phyloP scores from a whole-genome alignment of 2,888 invertebrate genomes.

The Megamerina dolium region DNA sequence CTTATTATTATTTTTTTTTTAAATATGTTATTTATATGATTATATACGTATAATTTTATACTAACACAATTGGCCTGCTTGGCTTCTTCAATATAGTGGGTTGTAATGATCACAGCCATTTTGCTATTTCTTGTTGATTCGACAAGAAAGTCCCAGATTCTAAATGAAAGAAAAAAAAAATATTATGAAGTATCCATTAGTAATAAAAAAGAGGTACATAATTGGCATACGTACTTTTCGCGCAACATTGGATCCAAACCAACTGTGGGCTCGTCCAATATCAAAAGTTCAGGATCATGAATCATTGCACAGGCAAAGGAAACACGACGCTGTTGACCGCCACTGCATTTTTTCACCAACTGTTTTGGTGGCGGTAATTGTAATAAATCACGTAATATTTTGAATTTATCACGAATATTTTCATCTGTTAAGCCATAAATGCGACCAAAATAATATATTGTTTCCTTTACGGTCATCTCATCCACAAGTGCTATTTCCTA shows the following conservation, averaged over 20 bases:
- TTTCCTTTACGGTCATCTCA: conserved; percentile 77
- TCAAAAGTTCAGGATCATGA: conserved; percentile 81
- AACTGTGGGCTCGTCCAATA: conserved; percentile 91
- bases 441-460: conserved; percentile 79
- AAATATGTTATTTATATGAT: too few species aligned
- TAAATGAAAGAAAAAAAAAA: conserved; percentile 38
- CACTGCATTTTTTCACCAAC: conserved; percentile 68
- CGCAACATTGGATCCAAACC: conserved; percentile 85
- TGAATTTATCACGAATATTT: conserved; percentile 60
- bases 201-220: background rate
- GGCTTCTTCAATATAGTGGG: conserved; percentile 92
- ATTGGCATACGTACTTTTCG: conserved; percentile 57
- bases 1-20: too few species aligned
- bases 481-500: conserved; percentile 73
- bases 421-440: conserved; percentile 70
- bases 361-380: conserved; percentile 67
- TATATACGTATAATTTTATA: too few species aligned
- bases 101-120: conserved; percentile 83
- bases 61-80: conserved; percentile 71
- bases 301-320: conserved; percentile 84
- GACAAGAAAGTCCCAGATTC: conserved; percentile 83
- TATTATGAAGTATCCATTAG: background rate
- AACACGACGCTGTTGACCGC: conserved; percentile 84
- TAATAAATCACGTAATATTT: conserved; percentile 63
- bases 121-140: conserved; percentile 64